Evolutionary conservation across 2,113 vertebrate species (phyloP).

Genomic region (Pachyramphus minor): DNA sequence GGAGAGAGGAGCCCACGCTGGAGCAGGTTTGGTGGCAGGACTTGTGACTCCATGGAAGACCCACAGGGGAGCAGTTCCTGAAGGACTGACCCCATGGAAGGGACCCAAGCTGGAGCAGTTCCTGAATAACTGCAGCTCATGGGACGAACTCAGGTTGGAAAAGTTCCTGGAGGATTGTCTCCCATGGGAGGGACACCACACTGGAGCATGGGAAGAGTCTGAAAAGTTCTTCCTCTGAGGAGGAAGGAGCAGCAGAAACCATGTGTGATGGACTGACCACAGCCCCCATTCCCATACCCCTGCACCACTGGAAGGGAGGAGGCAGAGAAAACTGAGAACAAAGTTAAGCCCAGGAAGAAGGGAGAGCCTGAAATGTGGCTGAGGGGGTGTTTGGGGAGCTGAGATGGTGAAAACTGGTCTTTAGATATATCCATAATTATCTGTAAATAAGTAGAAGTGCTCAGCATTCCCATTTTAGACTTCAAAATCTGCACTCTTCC

Average conservation of each 20-base stretch:
- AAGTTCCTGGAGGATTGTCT: accelerated
- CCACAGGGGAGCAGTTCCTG: no score
- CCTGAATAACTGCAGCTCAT: not conserved
- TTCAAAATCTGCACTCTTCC: not conserved
- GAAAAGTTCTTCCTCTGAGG: not conserved
- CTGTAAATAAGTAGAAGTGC: not conserved
- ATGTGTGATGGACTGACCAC: not conserved
- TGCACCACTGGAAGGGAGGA: not conserved
- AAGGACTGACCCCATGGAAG: not conserved
- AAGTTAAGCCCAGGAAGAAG: not conserved
- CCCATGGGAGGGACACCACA: not conserved
- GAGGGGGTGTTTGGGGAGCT: not conserved
- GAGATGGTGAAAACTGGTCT: not conserved
- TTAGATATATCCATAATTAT: not conserved
- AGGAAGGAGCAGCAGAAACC: not conserved
- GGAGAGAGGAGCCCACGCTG: not conserved
- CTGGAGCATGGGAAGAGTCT: not conserved
- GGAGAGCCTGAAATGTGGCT: accelerated
- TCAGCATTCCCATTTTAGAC: not conserved
- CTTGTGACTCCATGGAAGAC: not conserved
- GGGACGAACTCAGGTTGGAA: not conserved
- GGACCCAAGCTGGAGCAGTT: not conserved
- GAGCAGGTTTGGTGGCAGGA: no score
- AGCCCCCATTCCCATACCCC: accelerated
- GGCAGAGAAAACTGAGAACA: not conserved